These are phyloP conservation scores for Teleogryllus occipitalis DNA, from an alignment of 1,140 invertebrate genomes.

Conservation along the genomic window DNA sequence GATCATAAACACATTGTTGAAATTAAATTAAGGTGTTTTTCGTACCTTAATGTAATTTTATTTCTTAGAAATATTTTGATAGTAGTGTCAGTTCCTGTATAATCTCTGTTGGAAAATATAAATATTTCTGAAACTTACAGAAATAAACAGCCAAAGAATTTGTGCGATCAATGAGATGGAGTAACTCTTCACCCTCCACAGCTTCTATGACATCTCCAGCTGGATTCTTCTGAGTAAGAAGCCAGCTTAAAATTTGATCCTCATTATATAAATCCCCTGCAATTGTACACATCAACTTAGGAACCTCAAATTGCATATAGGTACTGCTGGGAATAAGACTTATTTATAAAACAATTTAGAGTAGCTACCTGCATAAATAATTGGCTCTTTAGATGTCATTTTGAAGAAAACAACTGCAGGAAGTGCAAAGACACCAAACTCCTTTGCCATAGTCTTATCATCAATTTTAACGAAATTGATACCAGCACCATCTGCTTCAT, in stretches of 20 bases:
- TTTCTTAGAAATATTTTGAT: too few relatives aligned
- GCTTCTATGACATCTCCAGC: slow-evolving; percentile 85
- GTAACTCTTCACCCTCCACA: slow-evolving; percentile 72
- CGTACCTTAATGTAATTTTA: too few relatives aligned
- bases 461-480: slow-evolving; percentile 92
- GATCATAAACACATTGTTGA: too few relatives aligned
- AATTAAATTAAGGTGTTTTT: too few relatives aligned
- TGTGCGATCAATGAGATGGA: slow-evolving; percentile 69
- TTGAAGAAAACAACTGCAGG: slow-evolving; percentile 87
- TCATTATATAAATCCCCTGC: slow-evolving; percentile 82
- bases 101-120: too few relatives aligned
- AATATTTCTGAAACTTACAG: slow-evolving; percentile 56
- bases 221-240: slow-evolving; percentile 83
- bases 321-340: neutral
- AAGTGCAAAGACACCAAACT: slow-evolving; percentile 78
- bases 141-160: slow-evolving; percentile 84
- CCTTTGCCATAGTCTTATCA: slow-evolving; percentile 76
- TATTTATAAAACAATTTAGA: neutral
- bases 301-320: neutral
- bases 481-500: slow-evolving; percentile 83
- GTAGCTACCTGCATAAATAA: slow-evolving; percentile 77
- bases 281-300: slow-evolving; percentile 16
- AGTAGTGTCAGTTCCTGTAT: too few relatives aligned
- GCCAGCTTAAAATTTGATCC: slow-evolving; percentile 79
- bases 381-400: slow-evolving; percentile 77